A percentile compares a stretch with the other conserved stretches of the same genome.
Evolutionary conservation across 2,113 vertebrate genomes (phyloP).

Genomic region (Chaenocephalus aceratus): DNA sequence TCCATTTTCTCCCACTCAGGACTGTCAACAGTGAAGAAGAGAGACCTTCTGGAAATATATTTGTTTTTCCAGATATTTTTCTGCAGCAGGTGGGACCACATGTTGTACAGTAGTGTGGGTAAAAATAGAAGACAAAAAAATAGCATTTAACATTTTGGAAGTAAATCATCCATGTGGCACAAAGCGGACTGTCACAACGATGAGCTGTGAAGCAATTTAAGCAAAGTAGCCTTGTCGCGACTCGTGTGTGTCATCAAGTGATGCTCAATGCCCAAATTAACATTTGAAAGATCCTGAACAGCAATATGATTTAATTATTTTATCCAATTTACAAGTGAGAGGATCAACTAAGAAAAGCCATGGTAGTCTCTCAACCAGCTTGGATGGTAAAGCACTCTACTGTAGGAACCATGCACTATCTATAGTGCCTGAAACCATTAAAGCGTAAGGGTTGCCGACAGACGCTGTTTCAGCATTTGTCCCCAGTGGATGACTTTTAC

Average conservation of each 20-base stretch:
- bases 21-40: neutral
- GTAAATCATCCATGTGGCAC: neutral
- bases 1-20: neutral
- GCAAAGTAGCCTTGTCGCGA: neutral
- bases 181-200: neutral
- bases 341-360: no score
- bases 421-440: no score
- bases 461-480: no score
- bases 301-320: neutral
- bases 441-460: no score
- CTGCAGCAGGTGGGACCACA: neutral
- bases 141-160: neutral
- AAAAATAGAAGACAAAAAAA: neutral
- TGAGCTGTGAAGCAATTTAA: neutral
- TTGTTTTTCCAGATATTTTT: neutral
- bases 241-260: neutral
- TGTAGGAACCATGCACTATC: neutral
- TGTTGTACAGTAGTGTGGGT: neutral
- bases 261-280: no score
- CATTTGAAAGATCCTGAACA: neutral
- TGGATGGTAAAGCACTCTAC: neutral
- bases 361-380: neutral
- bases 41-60: neutral
- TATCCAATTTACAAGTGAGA: neutral
- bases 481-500: neutral